Evolutionary conservation across 2,888 invertebrate species (phyloP).

Genomic region (Lithosia quadra): DNA sequence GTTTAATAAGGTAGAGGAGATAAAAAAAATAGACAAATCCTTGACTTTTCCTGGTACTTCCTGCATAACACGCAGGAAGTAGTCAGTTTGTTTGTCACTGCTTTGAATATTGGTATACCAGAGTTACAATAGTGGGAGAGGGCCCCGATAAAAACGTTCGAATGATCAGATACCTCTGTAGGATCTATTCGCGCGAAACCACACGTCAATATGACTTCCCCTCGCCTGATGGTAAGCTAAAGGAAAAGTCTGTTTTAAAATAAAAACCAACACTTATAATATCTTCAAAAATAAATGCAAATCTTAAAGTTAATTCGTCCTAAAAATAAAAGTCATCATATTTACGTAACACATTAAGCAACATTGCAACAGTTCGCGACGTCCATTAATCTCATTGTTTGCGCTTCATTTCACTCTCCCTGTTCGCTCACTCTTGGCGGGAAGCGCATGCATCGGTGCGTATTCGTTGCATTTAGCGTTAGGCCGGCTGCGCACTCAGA

Average conservation of each 20-base stretch:
- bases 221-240: too few species aligned
- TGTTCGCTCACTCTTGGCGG: constrained; percentile 25
- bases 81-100: too few species aligned
- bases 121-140: too few species aligned
- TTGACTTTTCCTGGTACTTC: too few species aligned
- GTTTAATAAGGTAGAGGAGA: too few species aligned
- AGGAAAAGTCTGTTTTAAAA: neutral
- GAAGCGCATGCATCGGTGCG: constrained; percentile 24
- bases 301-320: constrained; percentile 8
- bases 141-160: too few species aligned
- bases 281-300: neutral
- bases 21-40: too few species aligned
- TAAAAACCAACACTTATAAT: neutral
- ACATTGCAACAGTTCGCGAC: constrained; percentile 59
- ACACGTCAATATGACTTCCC: too few species aligned
- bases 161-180: too few species aligned
- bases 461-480: constrained; percentile 27
- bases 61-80: too few species aligned
- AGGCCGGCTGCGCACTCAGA: constrained; percentile 41
- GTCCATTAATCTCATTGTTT: constrained; percentile 75
- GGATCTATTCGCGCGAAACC: too few species aligned
- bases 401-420: constrained; percentile 64
- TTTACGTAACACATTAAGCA: constrained; percentile 38
- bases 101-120: too few species aligned
- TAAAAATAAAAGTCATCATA: constrained; percentile 34